Base-by-base conservation (phyloP, 2,797 vertebrate species). In the Forpus xanthops region DNA sequence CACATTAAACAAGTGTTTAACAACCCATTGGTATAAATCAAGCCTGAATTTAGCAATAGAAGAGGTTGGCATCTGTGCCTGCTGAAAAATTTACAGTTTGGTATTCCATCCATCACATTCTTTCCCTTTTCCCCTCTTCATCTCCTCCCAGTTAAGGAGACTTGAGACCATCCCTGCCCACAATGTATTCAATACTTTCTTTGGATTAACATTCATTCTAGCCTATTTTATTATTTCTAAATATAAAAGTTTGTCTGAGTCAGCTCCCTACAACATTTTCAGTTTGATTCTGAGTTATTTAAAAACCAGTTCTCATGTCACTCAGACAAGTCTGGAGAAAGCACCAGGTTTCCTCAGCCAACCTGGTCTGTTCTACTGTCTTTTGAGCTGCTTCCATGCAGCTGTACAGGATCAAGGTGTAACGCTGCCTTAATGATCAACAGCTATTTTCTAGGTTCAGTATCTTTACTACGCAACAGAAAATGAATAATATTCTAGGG, bases 191-290 rank as follows among this genome's bases (percentile, higher is more conserved):
- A 47, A 74, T 49, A 78, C 42, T 65, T 30, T 75, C 62, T 70
- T 72, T 91, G 50, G 53, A 74, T 62, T 39, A 65, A 67, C 66
- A 68, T 27, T 30, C 14, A 21, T 74, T 83, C 53, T 62, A 77
- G 53, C 12, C 20, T 81, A 18, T 53, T 65, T 89, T 74, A 75
- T 83, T 90, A 33, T 37, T 80, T 89, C 68, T 65, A 80, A 91
- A 89, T 85, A 75, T 44, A 87, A 93, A 82, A 20, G 23, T 53
- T 79, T 89, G 20, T 44, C 56, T 91, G 78, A 94, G 45, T 93
- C 86, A 95, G 42, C 28, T 74, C 50, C n/a, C 45, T 58, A 58
- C 37, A 79, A 60, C 30, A 33, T 41, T 68, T 70, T 58, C 45
- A 68, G 50, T 72, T 47, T 65, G 61, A 6, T 85, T 93, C 56